Evolutionary conservation across 2,888 invertebrate species (phyloP).

Genomic region (Deilephila elpenor): DNA sequence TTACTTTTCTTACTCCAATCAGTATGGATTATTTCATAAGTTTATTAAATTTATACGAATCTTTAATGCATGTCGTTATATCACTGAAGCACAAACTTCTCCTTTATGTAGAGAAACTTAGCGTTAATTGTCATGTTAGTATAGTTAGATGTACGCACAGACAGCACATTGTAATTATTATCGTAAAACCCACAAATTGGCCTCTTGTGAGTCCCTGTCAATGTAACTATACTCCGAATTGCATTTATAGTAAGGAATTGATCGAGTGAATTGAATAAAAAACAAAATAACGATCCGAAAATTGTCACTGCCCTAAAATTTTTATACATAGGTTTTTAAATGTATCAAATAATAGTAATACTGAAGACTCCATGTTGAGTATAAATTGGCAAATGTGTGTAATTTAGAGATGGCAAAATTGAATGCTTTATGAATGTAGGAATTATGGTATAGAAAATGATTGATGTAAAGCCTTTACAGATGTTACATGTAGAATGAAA

Average conservation of each 20-base stretch:
- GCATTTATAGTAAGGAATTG: constrained; percentile 68
- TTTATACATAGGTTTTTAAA: constrained; percentile 55
- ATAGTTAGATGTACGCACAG: constrained; percentile 67
- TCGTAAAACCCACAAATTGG: neutral
- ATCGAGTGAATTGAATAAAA: constrained; percentile 49
- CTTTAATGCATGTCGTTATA: constrained; percentile 33
- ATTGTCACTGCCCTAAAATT: constrained; percentile 66
- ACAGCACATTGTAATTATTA: constrained; percentile 62
- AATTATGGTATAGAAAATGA: constrained; percentile 31
- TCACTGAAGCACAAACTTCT: constrained; percentile 61
- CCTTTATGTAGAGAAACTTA: constrained; percentile 57
- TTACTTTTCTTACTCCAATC: constrained; percentile 4
- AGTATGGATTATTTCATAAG: constrained; percentile 4
- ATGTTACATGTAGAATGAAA: constrained; percentile 23
- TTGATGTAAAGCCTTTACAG: constrained; percentile 12
- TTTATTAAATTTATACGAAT: constrained; percentile 32
- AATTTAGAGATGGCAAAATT: constrained; percentile 44
- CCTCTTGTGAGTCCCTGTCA: neutral
- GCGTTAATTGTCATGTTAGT: constrained; percentile 51
- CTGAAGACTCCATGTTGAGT: constrained; percentile 62
- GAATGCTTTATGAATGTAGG: constrained; percentile 37
- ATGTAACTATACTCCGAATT: constrained; percentile 45
- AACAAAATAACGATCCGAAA: constrained; percentile 51
- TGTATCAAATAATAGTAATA: constrained; percentile 49
- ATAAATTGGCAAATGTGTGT: constrained; percentile 54